phyloP scores from a whole-genome alignment of 2,888 invertebrate genomes.

The Gnatocerus cornutus region DNA sequence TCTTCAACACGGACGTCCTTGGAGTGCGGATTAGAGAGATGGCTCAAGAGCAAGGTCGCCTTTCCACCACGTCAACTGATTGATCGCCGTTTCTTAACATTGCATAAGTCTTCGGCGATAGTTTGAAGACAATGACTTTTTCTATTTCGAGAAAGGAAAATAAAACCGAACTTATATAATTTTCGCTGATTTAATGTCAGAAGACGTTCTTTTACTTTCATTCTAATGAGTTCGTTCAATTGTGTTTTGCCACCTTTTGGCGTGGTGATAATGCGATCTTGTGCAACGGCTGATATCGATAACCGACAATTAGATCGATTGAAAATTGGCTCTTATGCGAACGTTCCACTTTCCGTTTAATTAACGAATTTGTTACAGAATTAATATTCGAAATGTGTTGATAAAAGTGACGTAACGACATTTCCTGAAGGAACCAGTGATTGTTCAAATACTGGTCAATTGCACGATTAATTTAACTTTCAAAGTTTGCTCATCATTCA shows the following conservation, averaged over 20 bases:
- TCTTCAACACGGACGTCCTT: slow-evolving; percentile 24
- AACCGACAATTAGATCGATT: not conserved
- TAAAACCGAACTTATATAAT: not conserved
- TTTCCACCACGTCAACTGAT: slow-evolving; percentile 2
- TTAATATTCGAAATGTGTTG: slow-evolving; percentile 20
- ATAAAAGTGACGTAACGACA: not conserved
- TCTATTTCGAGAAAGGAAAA: not conserved
- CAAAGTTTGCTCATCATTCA: not conserved
- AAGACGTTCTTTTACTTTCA: slow-evolving; percentile 14
- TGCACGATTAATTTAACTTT: not conserved
- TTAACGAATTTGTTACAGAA: slow-evolving; percentile 15
- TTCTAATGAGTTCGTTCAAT: slow-evolving; percentile 2
- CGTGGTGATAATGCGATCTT: slow-evolving; percentile 1
- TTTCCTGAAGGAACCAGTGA: not conserved
- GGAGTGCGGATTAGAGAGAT: not conserved
- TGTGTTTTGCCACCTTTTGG: slow-evolving; percentile 2
- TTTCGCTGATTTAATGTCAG: slow-evolving; percentile 3
- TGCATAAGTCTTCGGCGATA: too few relatives aligned
- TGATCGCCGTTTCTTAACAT: slow-evolving; percentile 3
- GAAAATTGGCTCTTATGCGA: not conserved
- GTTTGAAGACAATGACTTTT: too few relatives aligned
- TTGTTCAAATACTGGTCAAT: not conserved
- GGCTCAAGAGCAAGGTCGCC: slow-evolving; percentile 13
- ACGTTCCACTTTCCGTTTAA: slow-evolving; percentile 11
- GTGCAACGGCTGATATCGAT: not conserved